Evolutionary conservation across 2,797 vertebrate species (phyloP).

Genomic region (Hylomyscus alleni): DNA sequence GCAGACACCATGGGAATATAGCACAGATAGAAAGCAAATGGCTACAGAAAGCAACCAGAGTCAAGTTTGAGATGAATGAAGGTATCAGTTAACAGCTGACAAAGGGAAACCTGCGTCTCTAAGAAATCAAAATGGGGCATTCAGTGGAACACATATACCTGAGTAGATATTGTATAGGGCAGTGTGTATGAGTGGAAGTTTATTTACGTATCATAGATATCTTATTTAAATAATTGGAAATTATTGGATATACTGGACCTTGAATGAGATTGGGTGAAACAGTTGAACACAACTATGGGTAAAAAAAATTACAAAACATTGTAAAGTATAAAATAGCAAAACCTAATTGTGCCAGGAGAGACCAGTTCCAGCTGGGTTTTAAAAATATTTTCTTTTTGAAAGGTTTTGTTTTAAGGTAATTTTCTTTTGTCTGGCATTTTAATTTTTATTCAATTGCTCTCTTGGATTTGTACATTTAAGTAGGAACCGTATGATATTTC

Average conservation of each 20-base stretch:
- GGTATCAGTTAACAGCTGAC: neutral
- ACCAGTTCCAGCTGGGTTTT: neutral
- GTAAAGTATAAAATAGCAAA: neutral
- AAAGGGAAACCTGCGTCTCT: neutral
- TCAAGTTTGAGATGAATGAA: slow-evolving; percentile 12
- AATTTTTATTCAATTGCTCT: neutral
- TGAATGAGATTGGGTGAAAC: neutral
- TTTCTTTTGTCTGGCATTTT: neutral
- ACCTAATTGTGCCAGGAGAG: neutral
- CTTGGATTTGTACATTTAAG: neutral
- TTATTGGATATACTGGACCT: neutral
- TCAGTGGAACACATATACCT: accelerated
- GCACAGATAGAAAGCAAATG: neutral
- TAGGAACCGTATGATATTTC: neutral
- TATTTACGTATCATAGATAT: neutral
- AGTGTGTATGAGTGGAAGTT: neutral
- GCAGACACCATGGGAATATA: neutral
- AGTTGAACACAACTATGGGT: neutral
- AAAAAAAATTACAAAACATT: neutral
- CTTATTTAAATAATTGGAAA: neutral
- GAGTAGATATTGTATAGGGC: neutral
- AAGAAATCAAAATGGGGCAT: neutral
- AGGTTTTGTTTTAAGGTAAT: neutral
- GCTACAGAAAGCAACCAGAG: slow-evolving; percentile 1
- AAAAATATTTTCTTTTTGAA: neutral